These are phyloP conservation scores for Scolopax mira DNA, from an alignment of 2,113 vertebrate genomes.

Conservation along the genomic window DNA sequence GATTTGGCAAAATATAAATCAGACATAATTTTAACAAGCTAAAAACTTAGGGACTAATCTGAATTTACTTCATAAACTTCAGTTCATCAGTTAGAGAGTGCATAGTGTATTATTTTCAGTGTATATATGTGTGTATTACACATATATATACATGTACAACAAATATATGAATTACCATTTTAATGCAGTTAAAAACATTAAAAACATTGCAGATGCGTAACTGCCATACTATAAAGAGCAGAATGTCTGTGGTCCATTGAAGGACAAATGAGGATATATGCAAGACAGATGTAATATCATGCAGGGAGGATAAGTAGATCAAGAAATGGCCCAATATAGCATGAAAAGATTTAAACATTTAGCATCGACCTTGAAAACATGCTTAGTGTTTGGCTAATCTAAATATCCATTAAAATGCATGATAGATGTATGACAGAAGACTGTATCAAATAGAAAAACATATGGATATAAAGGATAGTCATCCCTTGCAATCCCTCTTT, in stretches of 20 bases:
- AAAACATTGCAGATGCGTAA: not conserved
- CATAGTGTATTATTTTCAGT: not conserved
- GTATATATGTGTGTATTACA: not conserved
- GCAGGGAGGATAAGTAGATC: not conserved
- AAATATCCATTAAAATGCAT: not conserved
- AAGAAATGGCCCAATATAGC: not conserved
- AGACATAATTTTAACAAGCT: not conserved
- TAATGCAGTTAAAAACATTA: not conserved
- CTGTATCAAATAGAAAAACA: not conserved
- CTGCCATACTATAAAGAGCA: not conserved
- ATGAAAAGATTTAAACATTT: not conserved
- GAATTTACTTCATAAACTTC: not conserved
- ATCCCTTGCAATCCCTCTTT: not conserved
- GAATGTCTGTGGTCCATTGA: not conserved
- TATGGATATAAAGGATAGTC: not conserved
- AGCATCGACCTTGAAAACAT: not conserved
- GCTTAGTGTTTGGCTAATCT: not conserved
- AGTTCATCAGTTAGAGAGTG: not conserved
- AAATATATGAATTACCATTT: not conserved
- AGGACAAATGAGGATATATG: not conserved
- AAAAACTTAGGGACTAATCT: not conserved
- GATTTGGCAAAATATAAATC: not conserved
- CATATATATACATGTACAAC: not conserved
- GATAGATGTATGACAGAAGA: not conserved
- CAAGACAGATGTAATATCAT: not conserved